These are phyloP conservation scores for Zoanthus sansibaricus DNA, from an alignment of 92 coral and sea anemone species.

Conservation along the genomic window DNA sequence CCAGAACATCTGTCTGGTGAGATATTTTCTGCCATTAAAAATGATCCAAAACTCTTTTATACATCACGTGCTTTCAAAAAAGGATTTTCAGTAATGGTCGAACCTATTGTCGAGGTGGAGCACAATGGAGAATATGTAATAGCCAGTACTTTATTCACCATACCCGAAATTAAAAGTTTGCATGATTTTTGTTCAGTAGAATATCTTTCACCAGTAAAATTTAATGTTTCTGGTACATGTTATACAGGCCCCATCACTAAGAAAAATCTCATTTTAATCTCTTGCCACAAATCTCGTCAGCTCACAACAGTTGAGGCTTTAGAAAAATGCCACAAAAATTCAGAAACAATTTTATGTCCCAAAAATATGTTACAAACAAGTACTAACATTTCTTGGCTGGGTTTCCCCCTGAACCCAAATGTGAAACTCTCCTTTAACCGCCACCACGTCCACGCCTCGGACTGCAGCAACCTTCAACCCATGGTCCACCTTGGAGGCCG, in stretches of 20 bases:
- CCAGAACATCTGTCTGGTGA: conserved; percentile 6
- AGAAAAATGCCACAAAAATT: conserved; percentile 4
- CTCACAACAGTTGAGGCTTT: conserved; percentile 26
- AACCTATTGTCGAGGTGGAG: conserved; percentile 4
- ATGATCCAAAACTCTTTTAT: not conserved
- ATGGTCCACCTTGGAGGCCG: conserved; percentile 39
- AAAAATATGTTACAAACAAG: conserved; percentile 27
- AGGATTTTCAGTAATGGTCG: conserved; percentile 15
- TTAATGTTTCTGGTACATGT: conserved; percentile 8
- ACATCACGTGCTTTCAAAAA: conserved; percentile 9
- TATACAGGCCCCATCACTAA: conserved; percentile 13
- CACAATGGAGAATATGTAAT: conserved; percentile 10
- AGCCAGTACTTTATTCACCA: not conserved
- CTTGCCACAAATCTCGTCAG: conserved; percentile 12
- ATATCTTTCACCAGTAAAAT: conserved; percentile 2
- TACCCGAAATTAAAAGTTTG: not conserved
- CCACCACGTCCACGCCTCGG: conserved; percentile 20
- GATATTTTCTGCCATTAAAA: conserved; percentile 15
- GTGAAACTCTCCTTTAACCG: conserved; percentile 32
- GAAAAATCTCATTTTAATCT: conserved; percentile 10
- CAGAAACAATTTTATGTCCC: conserved; percentile 8
- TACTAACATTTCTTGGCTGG: conserved; percentile 20
- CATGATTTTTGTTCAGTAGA: conserved; percentile 4
- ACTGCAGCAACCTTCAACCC: conserved; percentile 46
- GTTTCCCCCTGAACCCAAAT: conserved; percentile 30